Evolutionary conservation across 2,888 invertebrate genomes (phyloP).

Genomic region (Aleiodes testaceus): DNA sequence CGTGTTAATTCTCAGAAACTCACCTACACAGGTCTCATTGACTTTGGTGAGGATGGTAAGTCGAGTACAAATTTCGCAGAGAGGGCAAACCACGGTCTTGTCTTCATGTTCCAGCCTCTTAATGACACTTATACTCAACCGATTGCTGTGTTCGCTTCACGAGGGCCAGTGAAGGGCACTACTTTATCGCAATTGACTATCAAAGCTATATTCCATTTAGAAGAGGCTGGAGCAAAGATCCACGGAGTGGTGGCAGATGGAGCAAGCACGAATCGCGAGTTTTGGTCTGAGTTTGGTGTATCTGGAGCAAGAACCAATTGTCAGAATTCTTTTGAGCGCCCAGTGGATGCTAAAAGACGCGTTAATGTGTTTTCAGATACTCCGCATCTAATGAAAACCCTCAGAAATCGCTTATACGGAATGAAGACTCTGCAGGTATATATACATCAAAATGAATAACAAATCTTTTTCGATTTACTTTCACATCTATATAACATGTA

Average conservation of each 20-base stretch:
- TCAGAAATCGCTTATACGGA: slow-evolving; percentile 45
- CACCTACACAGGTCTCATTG: slow-evolving; percentile 45
- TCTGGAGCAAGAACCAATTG: not conserved
- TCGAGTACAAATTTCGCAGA: slow-evolving; percentile 39
- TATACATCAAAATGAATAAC: slow-evolving; percentile 11
- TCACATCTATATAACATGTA: not conserved
- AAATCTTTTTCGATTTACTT: slow-evolving; percentile 10
- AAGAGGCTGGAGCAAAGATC: slow-evolving; percentile 50
- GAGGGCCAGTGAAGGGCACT: slow-evolving; percentile 44
- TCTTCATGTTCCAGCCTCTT: slow-evolving; percentile 51
- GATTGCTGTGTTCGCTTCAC: slow-evolving; percentile 50
- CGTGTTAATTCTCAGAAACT: slow-evolving; percentile 43
- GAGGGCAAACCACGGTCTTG: slow-evolving; percentile 48
- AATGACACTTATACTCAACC: slow-evolving; percentile 48
- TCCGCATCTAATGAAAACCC: slow-evolving; percentile 49
- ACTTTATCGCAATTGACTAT: slow-evolving; percentile 45
- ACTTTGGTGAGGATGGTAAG: slow-evolving; percentile 46
- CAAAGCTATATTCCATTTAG: slow-evolving; percentile 48
- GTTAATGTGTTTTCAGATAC: slow-evolving; percentile 53
- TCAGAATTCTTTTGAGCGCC: slow-evolving; percentile 46
- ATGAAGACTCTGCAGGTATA: slow-evolving; percentile 39
- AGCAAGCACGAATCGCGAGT: slow-evolving; percentile 51
- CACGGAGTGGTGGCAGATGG: slow-evolving; percentile 52
- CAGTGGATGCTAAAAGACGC: slow-evolving; percentile 25
- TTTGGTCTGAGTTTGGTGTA: slow-evolving; percentile 50